phyloP scores from a whole-genome alignment of 2,888 invertebrate genomes.

The Brenthis daphne region DNA sequence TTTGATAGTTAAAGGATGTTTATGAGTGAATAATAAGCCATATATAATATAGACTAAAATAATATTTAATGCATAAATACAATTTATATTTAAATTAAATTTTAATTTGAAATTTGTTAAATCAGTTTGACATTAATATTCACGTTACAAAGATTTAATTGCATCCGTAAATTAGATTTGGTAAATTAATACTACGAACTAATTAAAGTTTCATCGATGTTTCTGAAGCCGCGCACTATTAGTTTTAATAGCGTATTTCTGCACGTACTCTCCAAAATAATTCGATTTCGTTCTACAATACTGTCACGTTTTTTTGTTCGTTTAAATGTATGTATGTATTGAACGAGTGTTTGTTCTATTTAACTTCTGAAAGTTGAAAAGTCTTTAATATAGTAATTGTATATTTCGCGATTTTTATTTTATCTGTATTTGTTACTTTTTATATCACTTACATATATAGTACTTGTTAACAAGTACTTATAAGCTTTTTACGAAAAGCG shows the following conservation, averaged over 20 bases:
- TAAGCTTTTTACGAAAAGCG: no score
- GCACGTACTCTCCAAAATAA: slow-evolving; percentile 34
- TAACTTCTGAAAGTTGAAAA: not conserved
- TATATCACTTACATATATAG: no score
- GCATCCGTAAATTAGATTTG: slow-evolving; percentile 56
- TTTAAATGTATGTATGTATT: not conserved
- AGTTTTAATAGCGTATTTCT: slow-evolving; percentile 42
- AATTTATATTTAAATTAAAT: not conserved
- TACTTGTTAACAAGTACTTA: no score
- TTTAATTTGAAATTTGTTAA: not conserved
- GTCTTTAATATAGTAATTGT: no score
- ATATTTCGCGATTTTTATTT: no score
- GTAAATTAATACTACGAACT: slow-evolving; percentile 67
- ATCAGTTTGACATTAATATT: slow-evolving; percentile 1
- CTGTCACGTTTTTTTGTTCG: slow-evolving; percentile 21
- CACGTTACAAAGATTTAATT: slow-evolving; percentile 47
- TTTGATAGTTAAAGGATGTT: no score
- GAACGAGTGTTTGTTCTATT: not conserved
- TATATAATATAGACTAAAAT: no score
- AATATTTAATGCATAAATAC: no score
- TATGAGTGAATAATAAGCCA: no score
- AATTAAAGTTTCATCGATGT: slow-evolving; percentile 67
- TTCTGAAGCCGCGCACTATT: slow-evolving; percentile 49
- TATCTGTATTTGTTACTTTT: no score
- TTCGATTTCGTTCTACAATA: slow-evolving; percentile 29